Percentiles rank a stretch among this genome's conserved stretches.
Conservation (phyloP, 2,113 vertebrate genomes). For the Bos javanicus region DNA sequence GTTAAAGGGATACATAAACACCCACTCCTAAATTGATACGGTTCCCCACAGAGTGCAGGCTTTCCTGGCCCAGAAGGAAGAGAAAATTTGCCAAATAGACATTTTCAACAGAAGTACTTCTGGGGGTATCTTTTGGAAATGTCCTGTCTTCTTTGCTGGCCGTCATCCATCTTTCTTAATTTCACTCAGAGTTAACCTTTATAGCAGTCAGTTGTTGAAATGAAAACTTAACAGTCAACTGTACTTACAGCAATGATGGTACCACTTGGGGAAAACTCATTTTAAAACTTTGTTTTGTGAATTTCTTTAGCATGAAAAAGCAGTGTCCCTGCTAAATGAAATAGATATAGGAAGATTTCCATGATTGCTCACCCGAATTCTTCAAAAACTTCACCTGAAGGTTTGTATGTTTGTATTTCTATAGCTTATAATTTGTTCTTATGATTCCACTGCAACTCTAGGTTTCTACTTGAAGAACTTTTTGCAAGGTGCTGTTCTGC, state of each 20-base stretch:
- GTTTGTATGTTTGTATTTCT: conserved; percentile 74
- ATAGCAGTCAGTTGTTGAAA: not conserved
- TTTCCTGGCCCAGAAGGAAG: not conserved
- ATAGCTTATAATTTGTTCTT: not conserved
- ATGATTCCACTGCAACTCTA: not conserved
- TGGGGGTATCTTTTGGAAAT: not conserved
- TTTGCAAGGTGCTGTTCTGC: not conserved
- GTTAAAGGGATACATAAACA: not conserved
- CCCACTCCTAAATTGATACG: not conserved
- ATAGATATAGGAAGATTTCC: conserved; percentile 91
- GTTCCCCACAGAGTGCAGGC: not conserved
- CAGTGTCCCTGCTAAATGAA: conserved; percentile 88
- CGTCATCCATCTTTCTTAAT: not conserved
- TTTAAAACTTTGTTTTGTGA: conserved; percentile 27
- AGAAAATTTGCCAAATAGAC: not conserved
- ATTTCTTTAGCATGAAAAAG: conserved; percentile 88
- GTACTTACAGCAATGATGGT: not conserved
- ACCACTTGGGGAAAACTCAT: not conserved
- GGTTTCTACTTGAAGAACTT: not conserved
- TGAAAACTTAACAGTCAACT: not conserved
- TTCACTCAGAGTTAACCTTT: not conserved
- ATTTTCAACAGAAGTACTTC: not conserved
- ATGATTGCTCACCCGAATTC: conserved; percentile 90
- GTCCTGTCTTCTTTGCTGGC: not conserved
- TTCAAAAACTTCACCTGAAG: conserved; percentile 96